Conservation (phyloP, 2,797 vertebrate species). For the Knipowitschia caucasica region DNA sequence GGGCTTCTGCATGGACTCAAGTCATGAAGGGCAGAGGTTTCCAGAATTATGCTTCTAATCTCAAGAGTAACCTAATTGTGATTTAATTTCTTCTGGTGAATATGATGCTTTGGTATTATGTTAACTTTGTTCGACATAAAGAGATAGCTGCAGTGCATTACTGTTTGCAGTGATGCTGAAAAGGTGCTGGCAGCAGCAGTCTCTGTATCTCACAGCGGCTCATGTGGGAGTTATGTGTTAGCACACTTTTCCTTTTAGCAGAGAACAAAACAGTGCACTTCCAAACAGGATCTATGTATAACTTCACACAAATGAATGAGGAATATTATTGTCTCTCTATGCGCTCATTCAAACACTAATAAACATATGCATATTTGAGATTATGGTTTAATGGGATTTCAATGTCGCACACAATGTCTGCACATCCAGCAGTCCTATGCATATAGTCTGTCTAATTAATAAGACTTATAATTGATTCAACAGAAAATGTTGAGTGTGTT, state of each 20-base stretch:
- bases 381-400: slow-evolving; percentile 13
- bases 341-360: slow-evolving; percentile 22
- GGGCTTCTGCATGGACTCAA: slow-evolving; percentile 32
- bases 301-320: not conserved
- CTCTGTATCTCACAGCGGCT: slow-evolving; percentile 21
- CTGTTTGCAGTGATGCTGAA: slow-evolving; percentile 35
- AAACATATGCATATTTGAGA: slow-evolving; percentile 6
- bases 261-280: slow-evolving; percentile 9
- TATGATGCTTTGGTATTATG: slow-evolving; percentile 13
- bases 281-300: not conserved
- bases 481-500: slow-evolving; percentile 47
- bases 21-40: slow-evolving; percentile 36
- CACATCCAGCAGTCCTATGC: slow-evolving; percentile 38
- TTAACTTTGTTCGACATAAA: slow-evolving; percentile 23
- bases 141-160: slow-evolving; percentile 21
- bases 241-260: slow-evolving; percentile 44
- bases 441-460: slow-evolving; percentile 65
- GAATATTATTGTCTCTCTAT: not conserved
- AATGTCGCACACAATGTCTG: slow-evolving; percentile 16
- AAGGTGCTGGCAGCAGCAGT: slow-evolving; percentile 44
- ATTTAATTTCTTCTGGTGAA: slow-evolving; percentile 28
- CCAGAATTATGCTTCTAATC: slow-evolving; percentile 28
- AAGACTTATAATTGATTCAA: slow-evolving; percentile 64
- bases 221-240: slow-evolving; percentile 49
- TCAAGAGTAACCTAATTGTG: slow-evolving; percentile 7